Base-by-base conservation (phyloP, 2,888 invertebrate species). In the Catonia carolina region DNA sequence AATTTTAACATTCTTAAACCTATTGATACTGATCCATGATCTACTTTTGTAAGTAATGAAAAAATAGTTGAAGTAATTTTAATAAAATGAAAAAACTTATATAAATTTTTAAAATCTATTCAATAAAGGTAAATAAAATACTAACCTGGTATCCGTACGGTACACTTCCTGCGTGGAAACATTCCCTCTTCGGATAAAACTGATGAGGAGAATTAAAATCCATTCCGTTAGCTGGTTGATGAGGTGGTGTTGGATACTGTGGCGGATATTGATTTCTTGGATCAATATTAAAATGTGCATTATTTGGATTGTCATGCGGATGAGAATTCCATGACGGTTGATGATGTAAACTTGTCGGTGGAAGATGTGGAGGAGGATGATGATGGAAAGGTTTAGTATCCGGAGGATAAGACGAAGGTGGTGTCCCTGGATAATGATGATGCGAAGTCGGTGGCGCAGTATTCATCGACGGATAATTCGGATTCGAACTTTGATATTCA, bases 231-330 rank as follows among this genome's bases (percentile, higher is more conserved):
- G 61, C 48, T 53, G 63, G 45, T 42, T 62, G 10, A 56, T 61
- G 50, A 60, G 63, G n/a, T 57, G 62, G 53, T 41, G 65, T 70
- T 48, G 73, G 70, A 15, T 72, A 71, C 12, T 73, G 80, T 35
- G 78, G 80, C 64, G 2, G 70, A 63, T 62, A 71, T 65, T 2
- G 31, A 14, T 14, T 27, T 18, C 45, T 45, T 5, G 45, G 18
- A 45, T 45, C 45, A 22, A 45, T 45, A 27, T 45, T 22, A 6
- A 8, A 8, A 6, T 4, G 27, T 6, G 4, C 5, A 27, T 27
- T 27, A 27, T 8, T 27, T 4, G 5, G 4, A 8, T 27, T 27
- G 8, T 27, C 27, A 27, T 27, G 27, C n/a, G n/a, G n/a, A n/a
- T n/a, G n/a, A n/a, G 41, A 14, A 20, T 45, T 23, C 18, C 41